phyloP scores from a whole-genome alignment of 2,888 invertebrate genomes.

The Seira ritae region DNA sequence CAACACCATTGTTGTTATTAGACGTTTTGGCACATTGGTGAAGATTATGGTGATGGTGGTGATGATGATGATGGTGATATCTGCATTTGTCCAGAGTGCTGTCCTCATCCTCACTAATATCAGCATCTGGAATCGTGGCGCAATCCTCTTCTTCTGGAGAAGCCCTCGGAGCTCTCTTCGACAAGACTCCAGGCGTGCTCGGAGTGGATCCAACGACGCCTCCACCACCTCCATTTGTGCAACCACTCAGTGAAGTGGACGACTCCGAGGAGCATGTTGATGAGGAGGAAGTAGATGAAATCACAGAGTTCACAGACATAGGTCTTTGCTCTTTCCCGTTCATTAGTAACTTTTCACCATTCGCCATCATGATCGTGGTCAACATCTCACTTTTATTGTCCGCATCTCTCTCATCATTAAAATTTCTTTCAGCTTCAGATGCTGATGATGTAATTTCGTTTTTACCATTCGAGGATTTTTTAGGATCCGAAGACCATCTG shows the following conservation, averaged over 20 bases:
- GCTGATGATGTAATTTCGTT: conserved; percentile 29
- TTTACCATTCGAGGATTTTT: conserved; percentile 33
- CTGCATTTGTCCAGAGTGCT: conserved; percentile 48
- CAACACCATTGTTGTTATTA: conserved; percentile 58
- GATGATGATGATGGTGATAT: conserved; percentile 48
- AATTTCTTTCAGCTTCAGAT: conserved; percentile 26
- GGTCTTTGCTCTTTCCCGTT: conserved; percentile 78
- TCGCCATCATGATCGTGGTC: conserved; percentile 34
- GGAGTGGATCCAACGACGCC: conserved; percentile 79
- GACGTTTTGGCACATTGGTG: conserved; percentile 71
- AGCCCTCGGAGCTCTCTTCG: conserved; percentile 89
- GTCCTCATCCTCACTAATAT: conserved; percentile 72
- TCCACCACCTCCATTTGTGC: conserved; percentile 81
- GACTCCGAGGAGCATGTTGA: conserved; percentile 74
- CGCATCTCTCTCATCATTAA: conserved; percentile 19
- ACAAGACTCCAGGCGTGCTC: conserved; percentile 62
- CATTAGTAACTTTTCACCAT: conserved; percentile 57
- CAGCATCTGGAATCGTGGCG: conserved; percentile 68
- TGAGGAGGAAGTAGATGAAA: conserved; percentile 78
- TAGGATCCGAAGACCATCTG: conserved; percentile 55
- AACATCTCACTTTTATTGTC: conserved; percentile 52
- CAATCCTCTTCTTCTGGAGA: conserved; percentile 84
- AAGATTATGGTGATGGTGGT: conserved; percentile 46
- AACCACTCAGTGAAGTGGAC: conserved; percentile 75
- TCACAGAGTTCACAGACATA: conserved; percentile 86